These are phyloP conservation scores for Polypedilum vanderplanki DNA, from an alignment of 1,140 invertebrate genomes.

Conservation along the genomic window DNA sequence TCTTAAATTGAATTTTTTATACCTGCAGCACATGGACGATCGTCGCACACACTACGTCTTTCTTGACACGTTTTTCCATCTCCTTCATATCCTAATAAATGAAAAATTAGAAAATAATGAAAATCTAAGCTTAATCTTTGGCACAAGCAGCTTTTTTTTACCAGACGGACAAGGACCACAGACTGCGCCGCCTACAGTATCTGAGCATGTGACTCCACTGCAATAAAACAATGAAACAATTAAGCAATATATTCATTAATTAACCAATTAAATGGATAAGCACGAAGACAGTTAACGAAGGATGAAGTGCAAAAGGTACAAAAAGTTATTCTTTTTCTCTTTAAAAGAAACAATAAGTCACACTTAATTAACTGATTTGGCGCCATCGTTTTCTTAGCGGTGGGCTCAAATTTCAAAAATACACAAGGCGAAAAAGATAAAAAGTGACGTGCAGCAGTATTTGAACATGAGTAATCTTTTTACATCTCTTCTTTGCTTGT, in stretches of 20 bases:
- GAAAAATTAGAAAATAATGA: neutral
- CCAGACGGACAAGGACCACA: constrained; percentile 73
- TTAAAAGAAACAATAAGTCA: neutral
- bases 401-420: constrained; percentile 9
- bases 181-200: constrained; percentile 61
- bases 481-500: neutral
- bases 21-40: constrained; percentile 64
- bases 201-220: constrained; percentile 67
- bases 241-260: neutral
- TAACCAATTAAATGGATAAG: neutral
- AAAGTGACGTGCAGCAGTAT: neutral
- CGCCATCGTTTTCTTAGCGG: neutral
- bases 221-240: constrained; percentile 32
- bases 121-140: neutral
- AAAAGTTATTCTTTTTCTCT: neutral
- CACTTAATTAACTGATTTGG: constrained; percentile 7
- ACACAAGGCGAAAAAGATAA: neutral
- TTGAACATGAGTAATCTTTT: neutral
- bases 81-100: constrained; percentile 61
- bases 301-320: neutral
- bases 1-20: constrained; percentile 38
- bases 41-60: constrained; percentile 58
- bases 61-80: constrained; percentile 69
- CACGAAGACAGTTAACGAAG: neutral
- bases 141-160: neutral